These are phyloP conservation scores for Melipona bicolor DNA, from an alignment of 2,888 invertebrate species.

Conservation along the genomic window DNA sequence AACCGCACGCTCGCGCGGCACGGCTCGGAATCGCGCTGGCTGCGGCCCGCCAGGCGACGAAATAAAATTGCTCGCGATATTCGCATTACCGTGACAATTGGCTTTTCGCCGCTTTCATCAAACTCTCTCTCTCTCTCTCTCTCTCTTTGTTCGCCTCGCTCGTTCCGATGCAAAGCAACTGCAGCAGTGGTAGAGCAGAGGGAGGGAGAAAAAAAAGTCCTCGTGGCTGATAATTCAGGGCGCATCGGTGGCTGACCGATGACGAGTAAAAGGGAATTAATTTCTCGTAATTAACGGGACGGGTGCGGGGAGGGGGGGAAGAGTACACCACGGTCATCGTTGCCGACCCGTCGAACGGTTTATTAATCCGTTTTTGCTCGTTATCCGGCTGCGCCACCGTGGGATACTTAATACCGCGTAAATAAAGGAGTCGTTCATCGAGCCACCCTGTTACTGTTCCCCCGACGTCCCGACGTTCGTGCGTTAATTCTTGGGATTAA, in stretches of 20 bases:
- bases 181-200: background rate
- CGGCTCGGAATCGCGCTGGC: conserved; percentile 39
- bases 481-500: no score
- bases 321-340: background rate
- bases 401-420: conserved; percentile 11
- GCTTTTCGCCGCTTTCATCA: background rate
- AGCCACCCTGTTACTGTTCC: background rate
- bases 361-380: conserved; percentile 59
- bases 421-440: background rate
- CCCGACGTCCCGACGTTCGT: background rate
- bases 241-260: background rate
- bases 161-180: conserved; percentile 14
- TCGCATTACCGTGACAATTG: conserved; percentile 43
- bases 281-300: conserved; percentile 46
- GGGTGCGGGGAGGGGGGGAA: background rate
- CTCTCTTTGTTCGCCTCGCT: background rate
- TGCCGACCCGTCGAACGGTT: conserved; percentile 27
- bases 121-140: no score
- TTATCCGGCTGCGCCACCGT: conserved; percentile 17
- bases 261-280: conserved; percentile 37
- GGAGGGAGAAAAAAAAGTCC: background rate
- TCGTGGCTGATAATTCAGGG: conserved; percentile 8
- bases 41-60: background rate
- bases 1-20: conserved; percentile 18
- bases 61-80: conserved; percentile 52